Base-by-base conservation (phyloP, 2,113 vertebrate genomes). In the Nannobrachium achirus region DNA sequence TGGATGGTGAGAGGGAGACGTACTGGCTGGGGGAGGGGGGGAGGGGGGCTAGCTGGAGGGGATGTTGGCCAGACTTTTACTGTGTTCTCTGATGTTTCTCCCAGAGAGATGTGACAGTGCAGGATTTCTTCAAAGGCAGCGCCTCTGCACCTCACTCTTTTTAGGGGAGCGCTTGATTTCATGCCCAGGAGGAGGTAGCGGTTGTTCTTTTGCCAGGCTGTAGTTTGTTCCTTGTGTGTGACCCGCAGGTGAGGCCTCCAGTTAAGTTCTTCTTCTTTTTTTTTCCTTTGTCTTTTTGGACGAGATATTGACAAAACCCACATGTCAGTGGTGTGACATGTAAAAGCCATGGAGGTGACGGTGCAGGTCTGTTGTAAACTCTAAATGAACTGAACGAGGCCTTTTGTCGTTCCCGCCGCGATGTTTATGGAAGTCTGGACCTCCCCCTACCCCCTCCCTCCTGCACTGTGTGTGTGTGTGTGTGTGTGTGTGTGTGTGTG, bases 331-430 rank as follows among this genome's bases (percentile, higher is more conserved):
- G 25, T 33, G 25, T 33, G 6, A 33, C 25, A 33, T 33, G 25
- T 33, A 33, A 4, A 33, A 2, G 3, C n/a, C n/a, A n/a, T n/a
- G n/a, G n/a, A n/a, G n/a, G n/a, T n/a, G n/a, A n/a, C n/a, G n/a
- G n/a, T n/a, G n/a, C 25, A 33, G 25, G 25, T 33, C 3, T 33
- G 25, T 3, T 33, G 25, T 33, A 4, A 33, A 33, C 25, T 33
- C 6, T 33, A 33, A 33, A 33, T 33, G 3, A 33, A 5, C 25
- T 33, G 25, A 33, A 33, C 25, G 6, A 33, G 25, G 25, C 25
- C 25, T 33, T 33, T 56, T n/a, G 25, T 56, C 19, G 13, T 77
- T 82, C 78, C 81, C 74, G 55, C 74, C 71, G 46, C 48, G 66
- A 33, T 33, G 25, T 33, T 33, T 33, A 33, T 33, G 25, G 25